Base-by-base conservation (phyloP, 2,888 invertebrate genomes). In the Pterostichus madidus region DNA sequence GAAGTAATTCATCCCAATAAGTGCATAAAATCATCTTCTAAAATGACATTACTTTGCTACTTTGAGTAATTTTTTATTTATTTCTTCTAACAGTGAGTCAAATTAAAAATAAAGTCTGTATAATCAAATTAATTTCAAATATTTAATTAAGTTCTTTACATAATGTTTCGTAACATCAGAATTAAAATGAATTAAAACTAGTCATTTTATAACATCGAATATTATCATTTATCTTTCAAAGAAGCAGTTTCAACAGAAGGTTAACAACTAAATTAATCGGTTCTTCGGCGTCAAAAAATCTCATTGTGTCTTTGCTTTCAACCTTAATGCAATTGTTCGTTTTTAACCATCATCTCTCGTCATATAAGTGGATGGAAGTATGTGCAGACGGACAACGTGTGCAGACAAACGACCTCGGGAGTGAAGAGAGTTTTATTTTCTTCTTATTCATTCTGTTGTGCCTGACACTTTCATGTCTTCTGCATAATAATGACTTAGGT, bases 401-500 rank as follows among this genome's bases (percentile, higher is more conserved):
- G 56, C 56, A 56, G 56, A 56, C 17, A 17, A 56, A 56, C 17
- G 56, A 56, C 56, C 56, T 56, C 56, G 56, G 6, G 17, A 32
- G 35, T 7, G 64, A 32, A 32, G 35, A 39, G 64, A 32, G 8
- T 64, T 35, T n/a, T 56, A 10, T 7, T 32, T 61, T 61, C 13
- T 11, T 59, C 39, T 59, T 59, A 59, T 59, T 59, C 24, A 24
- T 64, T 64, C 7, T 64, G 32, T 52, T 71, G 8, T 44, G 46
- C 46, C n/a, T 52, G 49, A 75, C 73, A 75, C 73, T 75, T 46
- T 31, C 32, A 10, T 32, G 64, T 35, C 32, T 75, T 75, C 11
- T 75, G 73, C 73, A 75, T 75, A 75, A 49, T 75, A 75, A 75
- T 75, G 52, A 44, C 15, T 39, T 44, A 15, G 64, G 4, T 8